Evolutionary conservation across 1,140 invertebrate species (phyloP), one percentile per base, ranked within the genome.

Genomic region (Mamestra configurata): DNA sequence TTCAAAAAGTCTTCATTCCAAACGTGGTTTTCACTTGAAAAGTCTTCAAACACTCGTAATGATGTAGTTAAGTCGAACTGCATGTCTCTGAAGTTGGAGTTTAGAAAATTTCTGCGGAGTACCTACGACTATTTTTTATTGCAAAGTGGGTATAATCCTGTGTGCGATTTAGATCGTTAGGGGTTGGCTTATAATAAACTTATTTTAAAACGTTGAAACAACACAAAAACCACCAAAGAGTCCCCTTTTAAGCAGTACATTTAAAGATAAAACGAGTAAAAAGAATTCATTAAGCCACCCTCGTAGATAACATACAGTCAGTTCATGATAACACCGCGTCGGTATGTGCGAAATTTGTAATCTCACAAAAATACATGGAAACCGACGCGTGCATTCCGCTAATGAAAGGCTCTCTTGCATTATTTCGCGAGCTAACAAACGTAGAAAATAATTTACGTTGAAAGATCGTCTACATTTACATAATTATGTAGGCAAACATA

Each of bases 401-500:
- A 92, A 92, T 91, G 86, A 91, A 91, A 84, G 59, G 81, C 73
- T 84, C 85, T 79, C 82, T 79, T 88, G 86, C 84, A 86, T 82
- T 83, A 92, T 88, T 81, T 86, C 77, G 73, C 82, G 75, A 77
- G 88, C 88, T 84, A 87, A 92, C 88, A 92, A 90, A 88, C 88
- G 84, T 83, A 89, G 87, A 75, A 88, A 90, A 91, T 90, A 94
- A 94, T 92, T 93, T 86, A 92, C 88, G 82, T 83, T 86, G 87
- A 92, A 90, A 88, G 88, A 89, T 92, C 87, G 86, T 81, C 77
- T 78, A 59, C 86, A 91, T 92, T 92, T 89, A 88, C 90, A 93
- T 92, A 92, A 93, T 92, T 91, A 92, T 90, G 89, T 88, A 86
- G 86, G 86, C 83, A 90, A 92, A 91, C 88, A 91, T 93, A 93